These are phyloP conservation scores for Blastobasis adustella DNA, from an alignment of 2,888 invertebrate genomes.

Conservation along the genomic window DNA sequence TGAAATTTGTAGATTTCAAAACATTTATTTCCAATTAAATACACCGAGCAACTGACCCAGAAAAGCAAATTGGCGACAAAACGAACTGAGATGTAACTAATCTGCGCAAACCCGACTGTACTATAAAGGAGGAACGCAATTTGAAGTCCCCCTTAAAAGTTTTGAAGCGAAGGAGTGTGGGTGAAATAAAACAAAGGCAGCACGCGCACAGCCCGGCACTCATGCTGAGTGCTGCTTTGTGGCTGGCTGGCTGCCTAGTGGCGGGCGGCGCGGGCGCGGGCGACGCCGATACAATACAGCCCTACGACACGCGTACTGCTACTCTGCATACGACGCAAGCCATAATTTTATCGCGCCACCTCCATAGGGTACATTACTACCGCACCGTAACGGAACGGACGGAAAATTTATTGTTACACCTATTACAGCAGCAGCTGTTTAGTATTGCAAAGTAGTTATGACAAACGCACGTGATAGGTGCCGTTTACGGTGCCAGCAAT, in stretches of 20 bases:
- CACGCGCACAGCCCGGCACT: slow-evolving; percentile 59
- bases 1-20: no score
- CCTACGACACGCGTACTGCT: slow-evolving; percentile 3
- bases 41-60: slow-evolving; percentile 8
- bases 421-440: no score
- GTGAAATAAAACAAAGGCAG: slow-evolving; percentile 71
- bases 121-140: slow-evolving; percentile 61
- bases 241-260: slow-evolving; percentile 64
- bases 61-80: slow-evolving; percentile 22
- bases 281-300: slow-evolving; percentile 60
- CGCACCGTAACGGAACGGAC: no score
- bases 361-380: no score
- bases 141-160: slow-evolving; percentile 63
- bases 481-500: no score
- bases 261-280: slow-evolving; percentile 40
- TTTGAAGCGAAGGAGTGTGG: slow-evolving; percentile 61
- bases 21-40: no score
- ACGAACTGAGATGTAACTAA: slow-evolving; percentile 33
- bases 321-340: no score
- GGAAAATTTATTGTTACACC: no score
- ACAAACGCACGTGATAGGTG: no score
- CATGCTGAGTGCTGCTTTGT: slow-evolving; percentile 71
- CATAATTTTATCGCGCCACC: no score
- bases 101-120: slow-evolving; percentile 44
- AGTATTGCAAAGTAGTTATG: no score